phyloP scores from a whole-genome alignment of 1,140 invertebrate species.

The Caenorhabditis briggsae region DNA sequence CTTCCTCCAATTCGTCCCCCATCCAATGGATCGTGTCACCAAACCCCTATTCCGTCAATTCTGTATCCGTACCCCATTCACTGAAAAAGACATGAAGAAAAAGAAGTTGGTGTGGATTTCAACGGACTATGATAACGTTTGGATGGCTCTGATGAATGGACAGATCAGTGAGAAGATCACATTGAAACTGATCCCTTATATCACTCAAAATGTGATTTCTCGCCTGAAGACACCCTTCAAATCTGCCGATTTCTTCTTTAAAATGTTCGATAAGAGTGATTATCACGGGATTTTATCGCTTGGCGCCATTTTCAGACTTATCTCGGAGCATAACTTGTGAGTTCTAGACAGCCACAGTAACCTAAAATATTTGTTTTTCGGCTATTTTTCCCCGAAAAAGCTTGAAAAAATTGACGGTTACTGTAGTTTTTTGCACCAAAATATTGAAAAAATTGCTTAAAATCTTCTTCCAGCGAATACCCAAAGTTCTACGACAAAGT shows the following conservation, averaged over 20 bases:
- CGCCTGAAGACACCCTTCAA: conserved; percentile 25
- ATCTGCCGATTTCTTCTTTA: conserved; percentile 62
- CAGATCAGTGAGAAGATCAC: conserved; percentile 28
- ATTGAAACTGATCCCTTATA: conserved; percentile 33
- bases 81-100: neutral
- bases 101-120: conserved; percentile 2
- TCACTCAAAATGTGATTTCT: conserved; percentile 53
- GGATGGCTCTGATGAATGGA: conserved; percentile 54
- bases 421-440: too few relatives aligned
- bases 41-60: conserved; percentile 14
- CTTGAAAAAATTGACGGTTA: neutral
- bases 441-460: too few relatives aligned
- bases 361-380: too few relatives aligned
- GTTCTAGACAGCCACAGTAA: too few relatives aligned
- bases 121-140: conserved; percentile 2
- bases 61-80: conserved; percentile 20
- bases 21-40: conserved; percentile 1
- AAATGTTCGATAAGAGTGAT: conserved; percentile 82
- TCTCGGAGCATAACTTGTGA: conserved; percentile 90
- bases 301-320: conserved; percentile 91
- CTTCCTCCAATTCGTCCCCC: conserved; percentile 25
- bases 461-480: conserved; percentile 83
- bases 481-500: conserved; percentile 94
- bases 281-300: conserved; percentile 84
- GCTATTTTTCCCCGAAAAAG: neutral